These are phyloP conservation scores for Micoletzkya japonica DNA, from an alignment of 2,888 invertebrate genomes.

Conservation along the genomic window DNA sequence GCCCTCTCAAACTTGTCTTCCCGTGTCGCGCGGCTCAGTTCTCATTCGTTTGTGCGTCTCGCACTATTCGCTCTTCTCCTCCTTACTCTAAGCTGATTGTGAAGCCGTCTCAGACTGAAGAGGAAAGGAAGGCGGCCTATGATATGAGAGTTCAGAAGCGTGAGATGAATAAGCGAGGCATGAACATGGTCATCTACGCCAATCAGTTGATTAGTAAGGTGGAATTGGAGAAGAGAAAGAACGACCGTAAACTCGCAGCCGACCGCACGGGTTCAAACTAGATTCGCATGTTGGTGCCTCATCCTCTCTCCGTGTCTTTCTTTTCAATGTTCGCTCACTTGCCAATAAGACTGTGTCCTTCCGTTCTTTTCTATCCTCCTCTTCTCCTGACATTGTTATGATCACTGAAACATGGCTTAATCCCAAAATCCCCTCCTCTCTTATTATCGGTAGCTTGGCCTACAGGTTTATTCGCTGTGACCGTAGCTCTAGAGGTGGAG, in stretches of 20 bases:
- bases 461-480: not conserved
- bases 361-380: not conserved
- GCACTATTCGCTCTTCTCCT: not conserved
- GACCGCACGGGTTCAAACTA: not conserved
- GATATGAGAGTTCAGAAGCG: not conserved
- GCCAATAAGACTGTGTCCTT: not conserved
- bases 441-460: not conserved
- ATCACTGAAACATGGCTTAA: not conserved
- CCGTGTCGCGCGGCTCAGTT: not conserved
- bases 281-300: not conserved
- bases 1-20: not conserved
- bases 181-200: not conserved
- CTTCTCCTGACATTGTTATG: not conserved
- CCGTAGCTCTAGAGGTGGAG: not conserved
- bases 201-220: not conserved
- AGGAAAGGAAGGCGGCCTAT: not conserved
- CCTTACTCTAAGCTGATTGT: not conserved
- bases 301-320: not conserved
- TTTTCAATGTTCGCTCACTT: not conserved
- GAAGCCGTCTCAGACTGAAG: not conserved
- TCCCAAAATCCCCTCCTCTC: not conserved
- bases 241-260: not conserved
- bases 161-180: not conserved
- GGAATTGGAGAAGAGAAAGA: not conserved
- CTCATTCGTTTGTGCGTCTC: not conserved